Evolutionary conservation across 1,140 invertebrate genomes (phyloP), one percentile per base, ranked within the genome.

Genomic region (Geopemphigus sp.): DNA sequence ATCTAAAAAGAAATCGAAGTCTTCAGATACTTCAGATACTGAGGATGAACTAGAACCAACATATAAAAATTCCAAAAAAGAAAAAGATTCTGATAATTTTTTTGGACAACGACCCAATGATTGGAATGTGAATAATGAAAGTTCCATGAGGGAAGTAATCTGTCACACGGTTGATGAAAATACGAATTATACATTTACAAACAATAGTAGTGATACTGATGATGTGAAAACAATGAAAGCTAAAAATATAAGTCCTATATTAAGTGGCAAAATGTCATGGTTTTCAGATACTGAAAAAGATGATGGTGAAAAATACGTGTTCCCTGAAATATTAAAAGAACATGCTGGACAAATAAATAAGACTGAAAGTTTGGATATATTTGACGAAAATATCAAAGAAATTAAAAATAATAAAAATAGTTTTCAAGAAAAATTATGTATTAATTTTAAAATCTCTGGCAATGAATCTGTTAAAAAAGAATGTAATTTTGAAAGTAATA

Each of bases 41-140:
- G 56, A 47, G 11, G 74, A 78, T 61, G 24, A 11, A 26, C 19
- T 39, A 29, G 57, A n/a, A n/a, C 24, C 15, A 26, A 63, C 29
- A 12, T 22, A 78, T 26, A 78, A 53, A 22, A 61, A 47, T 50
- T 29, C 14, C 17, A 78, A 61, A 26, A 45, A 59, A 1, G n/a
- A 72, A 19, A 29, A 72, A 2, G 39, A 61, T 32, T 45, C 73
- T n/a, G 39, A 50, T 8, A 12, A 78, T 61, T 78, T 78, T 78
- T 78, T 78, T 78, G 74, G 59, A 63, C 45, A 24, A 39, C 74
- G 74, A 78, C 74, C 74, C 74, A 78, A 78, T 78, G 74, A 78
- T n/a, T 78, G 74, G 74, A 78, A 63, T 39, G 50, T 26, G 6
- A 45, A 14, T 47, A 78, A 78, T 8, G 26, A 59, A 63, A 59